Evolutionary conservation across 2,888 invertebrate species (phyloP).

Genomic region (Andricus curvator): DNA sequence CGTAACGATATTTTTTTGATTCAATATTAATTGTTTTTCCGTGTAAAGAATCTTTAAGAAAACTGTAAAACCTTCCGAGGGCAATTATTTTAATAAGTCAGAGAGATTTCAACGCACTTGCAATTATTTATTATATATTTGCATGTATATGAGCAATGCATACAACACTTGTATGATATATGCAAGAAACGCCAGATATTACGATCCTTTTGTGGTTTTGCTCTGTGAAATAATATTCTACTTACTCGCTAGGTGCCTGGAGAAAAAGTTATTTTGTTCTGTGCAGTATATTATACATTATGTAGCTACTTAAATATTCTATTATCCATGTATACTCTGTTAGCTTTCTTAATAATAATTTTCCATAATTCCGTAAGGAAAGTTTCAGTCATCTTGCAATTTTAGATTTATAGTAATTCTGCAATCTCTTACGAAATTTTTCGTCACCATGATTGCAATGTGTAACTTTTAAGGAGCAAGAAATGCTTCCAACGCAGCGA

Average conservation of each 20-base stretch:
- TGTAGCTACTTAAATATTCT: not conserved
- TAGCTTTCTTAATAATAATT: slow-evolving; percentile 1
- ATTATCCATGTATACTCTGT: not conserved
- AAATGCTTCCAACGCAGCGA: not conserved
- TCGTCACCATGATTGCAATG: not conserved
- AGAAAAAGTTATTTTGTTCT: not conserved
- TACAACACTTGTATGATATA: not conserved
- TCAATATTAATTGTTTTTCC: no score
- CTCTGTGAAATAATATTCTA: not conserved
- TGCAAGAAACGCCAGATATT: slow-evolving; percentile 5
- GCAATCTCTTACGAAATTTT: slow-evolving; percentile 25
- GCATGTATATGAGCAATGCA: no score
- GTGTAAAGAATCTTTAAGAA: no score
- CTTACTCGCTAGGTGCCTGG: not conserved
- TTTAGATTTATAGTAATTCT: not conserved
- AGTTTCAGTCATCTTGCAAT: not conserved
- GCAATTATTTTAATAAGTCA: no score
- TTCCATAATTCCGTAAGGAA: slow-evolving; percentile 22
- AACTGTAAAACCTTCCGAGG: no score
- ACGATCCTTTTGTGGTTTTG: slow-evolving; percentile 20
- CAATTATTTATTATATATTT: no score
- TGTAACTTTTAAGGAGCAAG: not conserved
- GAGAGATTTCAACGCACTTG: no score
- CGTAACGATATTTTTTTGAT: no score
- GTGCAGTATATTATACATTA: slow-evolving; percentile 1